Base-by-base conservation (phyloP, 1,140 invertebrate species). In the Telenomus remus region DNA sequence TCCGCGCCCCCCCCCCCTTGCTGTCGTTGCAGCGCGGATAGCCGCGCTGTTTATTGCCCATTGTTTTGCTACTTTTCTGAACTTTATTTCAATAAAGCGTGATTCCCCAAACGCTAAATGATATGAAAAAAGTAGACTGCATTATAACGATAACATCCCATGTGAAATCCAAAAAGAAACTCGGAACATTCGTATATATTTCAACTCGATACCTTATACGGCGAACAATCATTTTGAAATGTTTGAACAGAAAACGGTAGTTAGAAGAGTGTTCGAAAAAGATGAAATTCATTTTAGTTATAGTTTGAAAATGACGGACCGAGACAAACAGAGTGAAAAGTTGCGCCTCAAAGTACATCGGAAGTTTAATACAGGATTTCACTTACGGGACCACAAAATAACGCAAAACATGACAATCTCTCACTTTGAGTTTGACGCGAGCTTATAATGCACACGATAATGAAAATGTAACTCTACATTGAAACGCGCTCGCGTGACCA, bases 381-480 rank as follows among this genome's bases (percentile, higher is more conserved):
- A 27, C 19, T 27, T 27, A 6, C 19, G 19, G 19, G 19, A 27
- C 19, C 19, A 6, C 19, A 27, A 27, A 27, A 27, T 6, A 27
- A 27, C 19, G 19, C 19, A 27, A 27, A 27, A 27, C 19, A 27
- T n/a, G n/a, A n/a, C n/a, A n/a, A n/a, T n/a, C n/a, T n/a, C 19
- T 27, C 19, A 6, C 19, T 27, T 6, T 3, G 19, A 27, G 19
- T 6, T 6, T 27, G 19, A 66, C 53, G 71, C 57, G 64, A 74
- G 68, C 66, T 74, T 57, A 74, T 64, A 74, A 57, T 47, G 48
- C 71, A 51, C 53, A 51, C 53, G 71, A 68, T 74, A 66, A 74
- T 74, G 63, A 68, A 74, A 74, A 74, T 74, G 71, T 74, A 68
- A 68, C 71, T 68, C 56, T 34, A 19, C 39, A 63, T 63, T 63